These are phyloP conservation scores for Bombus sylvicola DNA, from an alignment of 1,140 invertebrate species.

Conservation along the genomic window DNA sequence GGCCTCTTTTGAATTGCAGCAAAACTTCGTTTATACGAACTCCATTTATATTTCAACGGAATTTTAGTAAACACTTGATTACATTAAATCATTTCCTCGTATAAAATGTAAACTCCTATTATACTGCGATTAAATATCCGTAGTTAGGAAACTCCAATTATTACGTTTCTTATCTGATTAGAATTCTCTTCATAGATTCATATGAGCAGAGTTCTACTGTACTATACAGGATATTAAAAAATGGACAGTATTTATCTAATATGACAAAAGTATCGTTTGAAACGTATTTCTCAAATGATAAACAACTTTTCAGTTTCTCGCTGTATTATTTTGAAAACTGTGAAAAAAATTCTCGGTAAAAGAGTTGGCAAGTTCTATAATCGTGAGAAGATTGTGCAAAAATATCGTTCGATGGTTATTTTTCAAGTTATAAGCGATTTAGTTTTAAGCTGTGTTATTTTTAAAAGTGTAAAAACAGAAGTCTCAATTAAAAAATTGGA, in stretches of 20 bases:
- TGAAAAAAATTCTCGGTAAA: neutral
- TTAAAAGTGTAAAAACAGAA: too few relatives aligned
- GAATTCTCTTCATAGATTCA: neutral
- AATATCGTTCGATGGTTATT: neutral
- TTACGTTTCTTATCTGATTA: neutral
- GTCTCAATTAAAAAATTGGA: too few relatives aligned
- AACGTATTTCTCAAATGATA: neutral
- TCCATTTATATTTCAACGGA: neutral
- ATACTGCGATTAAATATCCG: neutral
- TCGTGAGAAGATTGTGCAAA: neutral
- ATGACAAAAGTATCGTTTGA: neutral
- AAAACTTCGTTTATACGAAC: neutral
- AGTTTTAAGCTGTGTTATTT: too few relatives aligned
- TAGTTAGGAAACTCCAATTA: neutral
- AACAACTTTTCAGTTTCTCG: neutral
- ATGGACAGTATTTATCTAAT: neutral
- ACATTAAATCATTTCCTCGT: neutral
- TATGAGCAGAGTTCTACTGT: neutral
- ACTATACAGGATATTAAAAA: neutral
- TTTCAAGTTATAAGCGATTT: too few relatives aligned
- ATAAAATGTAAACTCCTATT: neutral
- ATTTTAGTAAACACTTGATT: neutral
- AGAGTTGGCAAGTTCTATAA: neutral
- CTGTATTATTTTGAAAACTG: neutral
- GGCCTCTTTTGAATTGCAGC: neutral